Conservation (phyloP, 2,797 vertebrate species). For the Enteromius unitaeniatus region DNA sequence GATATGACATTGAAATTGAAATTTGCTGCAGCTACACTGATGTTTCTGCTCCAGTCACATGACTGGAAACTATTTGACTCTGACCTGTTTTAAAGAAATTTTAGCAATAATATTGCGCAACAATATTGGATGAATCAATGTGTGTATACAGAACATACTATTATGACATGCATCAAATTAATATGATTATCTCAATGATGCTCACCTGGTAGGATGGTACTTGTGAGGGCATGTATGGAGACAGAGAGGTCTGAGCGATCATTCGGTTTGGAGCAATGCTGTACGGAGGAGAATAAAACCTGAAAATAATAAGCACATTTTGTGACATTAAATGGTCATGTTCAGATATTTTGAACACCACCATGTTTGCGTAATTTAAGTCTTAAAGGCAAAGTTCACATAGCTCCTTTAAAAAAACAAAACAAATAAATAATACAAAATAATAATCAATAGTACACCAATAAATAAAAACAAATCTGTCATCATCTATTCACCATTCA, state of each 20-base stretch:
- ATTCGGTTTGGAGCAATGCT: constrained; percentile 87
- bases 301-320: constrained; percentile 56
- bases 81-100: background rate
- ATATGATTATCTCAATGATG: background rate
- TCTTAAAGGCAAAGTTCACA: background rate
- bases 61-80: background rate
- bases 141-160: background rate
- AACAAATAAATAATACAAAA: no score
- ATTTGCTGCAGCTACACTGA: background rate
- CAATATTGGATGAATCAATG: background rate
- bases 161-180: background rate
- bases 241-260: constrained; percentile 60
- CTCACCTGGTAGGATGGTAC: constrained; percentile 58
- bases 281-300: constrained; percentile 90
- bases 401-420: no score
- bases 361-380: background rate
- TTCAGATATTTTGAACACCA: background rate
- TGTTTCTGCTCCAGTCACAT: background rate
- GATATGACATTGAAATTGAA: no score
- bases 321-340: background rate
- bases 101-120: background rate
- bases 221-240: constrained; percentile 60
- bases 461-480: background rate
- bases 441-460: no score
- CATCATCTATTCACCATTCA: background rate